Evolutionary conservation across 2,113 vertebrate species (phyloP).

Genomic region (Anthoscopus minutus): DNA sequence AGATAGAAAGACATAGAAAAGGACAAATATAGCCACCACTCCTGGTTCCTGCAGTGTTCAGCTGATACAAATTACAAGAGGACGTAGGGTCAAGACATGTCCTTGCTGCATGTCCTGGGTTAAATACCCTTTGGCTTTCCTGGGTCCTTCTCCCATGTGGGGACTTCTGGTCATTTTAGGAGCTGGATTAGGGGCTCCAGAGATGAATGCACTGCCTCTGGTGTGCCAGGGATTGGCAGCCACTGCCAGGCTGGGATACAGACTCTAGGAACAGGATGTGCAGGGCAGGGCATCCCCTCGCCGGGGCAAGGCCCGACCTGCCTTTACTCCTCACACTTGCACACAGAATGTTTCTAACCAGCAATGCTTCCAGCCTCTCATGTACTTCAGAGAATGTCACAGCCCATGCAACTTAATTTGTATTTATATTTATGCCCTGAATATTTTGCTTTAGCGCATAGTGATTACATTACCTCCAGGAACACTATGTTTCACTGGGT

Average conservation of each 20-base stretch:
- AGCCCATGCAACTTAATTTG: background rate
- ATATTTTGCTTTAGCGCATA: background rate
- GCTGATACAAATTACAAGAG: background rate
- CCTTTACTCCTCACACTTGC: background rate
- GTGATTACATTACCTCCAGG: background rate
- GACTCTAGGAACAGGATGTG: background rate
- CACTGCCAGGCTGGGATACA: background rate
- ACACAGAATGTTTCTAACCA: background rate
- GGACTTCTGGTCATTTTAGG: background rate
- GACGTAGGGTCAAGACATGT: background rate
- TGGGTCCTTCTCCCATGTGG: background rate
- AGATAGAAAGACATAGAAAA: background rate
- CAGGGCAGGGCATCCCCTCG: background rate
- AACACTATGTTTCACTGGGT: background rate
- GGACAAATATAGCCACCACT: background rate
- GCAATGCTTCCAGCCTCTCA: background rate
- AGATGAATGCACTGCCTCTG: background rate
- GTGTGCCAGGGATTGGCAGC: background rate
- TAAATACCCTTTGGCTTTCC: background rate
- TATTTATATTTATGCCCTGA: background rate
- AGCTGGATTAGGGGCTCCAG: background rate
- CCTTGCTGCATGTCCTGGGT: background rate
- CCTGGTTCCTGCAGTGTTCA: background rate
- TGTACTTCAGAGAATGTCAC: background rate
- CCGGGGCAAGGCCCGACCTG: fast-evolving